phyloP scores from a whole-genome alignment of 2,113 vertebrate genomes.

The Ursus arctos region DNA sequence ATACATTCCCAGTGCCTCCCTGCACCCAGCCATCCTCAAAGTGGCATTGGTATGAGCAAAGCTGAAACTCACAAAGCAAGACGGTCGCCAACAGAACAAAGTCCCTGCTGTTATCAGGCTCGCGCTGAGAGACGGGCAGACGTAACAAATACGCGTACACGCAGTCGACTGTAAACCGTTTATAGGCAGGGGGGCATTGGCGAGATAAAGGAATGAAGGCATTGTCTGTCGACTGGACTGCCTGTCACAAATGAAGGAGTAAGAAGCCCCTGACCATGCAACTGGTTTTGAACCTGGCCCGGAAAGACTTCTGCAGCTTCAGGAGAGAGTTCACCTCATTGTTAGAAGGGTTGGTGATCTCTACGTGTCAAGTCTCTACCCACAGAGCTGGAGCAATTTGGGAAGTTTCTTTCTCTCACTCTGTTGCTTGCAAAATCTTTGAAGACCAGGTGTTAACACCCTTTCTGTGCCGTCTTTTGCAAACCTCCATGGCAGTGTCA shows the following conservation, averaged over 20 bases:
- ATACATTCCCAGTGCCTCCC: background rate
- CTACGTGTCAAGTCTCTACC: fast-evolving
- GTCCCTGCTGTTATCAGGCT: background rate
- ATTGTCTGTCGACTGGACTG: fast-evolving
- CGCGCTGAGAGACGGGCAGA: background rate
- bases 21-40: background rate
- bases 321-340: background rate
- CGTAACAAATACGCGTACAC: fast-evolving
- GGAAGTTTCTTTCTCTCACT: background rate
- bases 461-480: too few species aligned
- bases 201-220: too few species aligned
- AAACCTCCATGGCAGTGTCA: too few species aligned
- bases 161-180: fast-evolving
- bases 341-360: background rate
- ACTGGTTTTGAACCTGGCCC: background rate
- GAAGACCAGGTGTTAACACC: background rate
- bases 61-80: background rate
- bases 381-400: too few species aligned
- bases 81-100: background rate
- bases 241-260: too few species aligned
- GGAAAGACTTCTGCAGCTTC: fast-evolving
- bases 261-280: fast-evolving
- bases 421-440: background rate
- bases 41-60: background rate
- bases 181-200: background rate